A percentile compares a stretch with the other conserved stretches of the same genome.
These are phyloP conservation scores for Rhagologus leucostigma DNA, from an alignment of 2,113 vertebrate species.

Conservation along the genomic window DNA sequence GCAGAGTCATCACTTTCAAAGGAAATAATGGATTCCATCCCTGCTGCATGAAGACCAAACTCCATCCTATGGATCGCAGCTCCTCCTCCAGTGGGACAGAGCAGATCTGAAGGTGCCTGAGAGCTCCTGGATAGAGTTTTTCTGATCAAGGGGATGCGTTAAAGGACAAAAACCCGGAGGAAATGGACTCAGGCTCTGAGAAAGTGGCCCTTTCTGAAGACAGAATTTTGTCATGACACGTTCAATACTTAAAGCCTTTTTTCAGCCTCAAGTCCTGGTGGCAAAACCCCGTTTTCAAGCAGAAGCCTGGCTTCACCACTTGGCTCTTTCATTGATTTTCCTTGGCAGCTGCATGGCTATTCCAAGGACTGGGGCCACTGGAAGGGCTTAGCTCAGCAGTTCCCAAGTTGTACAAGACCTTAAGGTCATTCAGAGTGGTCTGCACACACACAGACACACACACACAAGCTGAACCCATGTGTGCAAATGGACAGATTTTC, in stretches of 20 bases:
- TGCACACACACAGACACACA: not conserved
- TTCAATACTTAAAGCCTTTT: not conserved
- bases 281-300: not conserved
- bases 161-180: not conserved
- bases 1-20: not conserved
- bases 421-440: not conserved
- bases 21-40: not conserved
- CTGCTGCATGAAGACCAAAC: not conserved
- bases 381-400: not conserved
- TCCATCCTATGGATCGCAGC: not conserved
- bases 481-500: not conserved
- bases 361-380: not conserved
- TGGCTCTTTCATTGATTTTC: slow-evolving; percentile 3
- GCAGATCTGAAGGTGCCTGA: not conserved
- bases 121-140: not conserved
- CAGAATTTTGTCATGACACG: not conserved
- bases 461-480: not conserved
- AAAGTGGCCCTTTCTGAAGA: not conserved
- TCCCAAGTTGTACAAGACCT: not conserved
- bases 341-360: not conserved
- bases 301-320: not conserved
- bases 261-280: not conserved
- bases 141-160: not conserved
- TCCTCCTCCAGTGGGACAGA: not conserved
- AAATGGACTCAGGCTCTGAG: not conserved